Evolutionary conservation across 2,888 invertebrate species (phyloP).

Genomic region (Hybos culiciformis): DNA sequence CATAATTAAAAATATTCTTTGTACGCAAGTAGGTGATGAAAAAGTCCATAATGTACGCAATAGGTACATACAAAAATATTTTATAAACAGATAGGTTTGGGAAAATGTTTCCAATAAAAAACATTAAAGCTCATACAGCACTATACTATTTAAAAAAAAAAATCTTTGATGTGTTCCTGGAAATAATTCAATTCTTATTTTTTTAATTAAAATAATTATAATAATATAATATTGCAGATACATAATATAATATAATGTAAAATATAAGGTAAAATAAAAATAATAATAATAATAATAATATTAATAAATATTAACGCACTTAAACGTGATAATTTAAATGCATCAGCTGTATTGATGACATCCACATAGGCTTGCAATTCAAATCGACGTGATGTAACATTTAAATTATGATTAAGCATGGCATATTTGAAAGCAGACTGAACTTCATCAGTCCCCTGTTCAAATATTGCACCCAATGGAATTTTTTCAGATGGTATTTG

Average conservation of each 20-base stretch:
- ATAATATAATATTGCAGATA: too few species aligned
- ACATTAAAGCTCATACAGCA: too few species aligned
- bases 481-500: constrained; percentile 36
- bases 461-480: constrained; percentile 73
- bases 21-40: too few species aligned
- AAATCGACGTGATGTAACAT: constrained; percentile 61
- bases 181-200: not conserved
- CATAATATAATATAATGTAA: too few species aligned
- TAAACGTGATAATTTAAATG: constrained; percentile 78
- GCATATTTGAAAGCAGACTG: constrained; percentile 88
- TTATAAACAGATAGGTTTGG: too few species aligned
- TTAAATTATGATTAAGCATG: constrained; percentile 73
- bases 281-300: not conserved
- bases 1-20: too few species aligned
- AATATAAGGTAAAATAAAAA: not conserved
- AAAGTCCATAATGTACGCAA: too few species aligned
- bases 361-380: constrained; percentile 82
- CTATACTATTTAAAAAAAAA: too few species aligned
- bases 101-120: too few species aligned
- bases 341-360: constrained; percentile 84
- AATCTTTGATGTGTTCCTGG: not conserved
- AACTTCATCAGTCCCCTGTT: constrained; percentile 82
- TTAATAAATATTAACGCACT: constrained; percentile 51
- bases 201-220: not conserved
- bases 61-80: too few species aligned